A percentile compares a stretch with the other conserved stretches of the same genome.
Evolutionary conservation across 1,140 invertebrate species (phyloP).

Genomic region (Hyles vespertilio): DNA sequence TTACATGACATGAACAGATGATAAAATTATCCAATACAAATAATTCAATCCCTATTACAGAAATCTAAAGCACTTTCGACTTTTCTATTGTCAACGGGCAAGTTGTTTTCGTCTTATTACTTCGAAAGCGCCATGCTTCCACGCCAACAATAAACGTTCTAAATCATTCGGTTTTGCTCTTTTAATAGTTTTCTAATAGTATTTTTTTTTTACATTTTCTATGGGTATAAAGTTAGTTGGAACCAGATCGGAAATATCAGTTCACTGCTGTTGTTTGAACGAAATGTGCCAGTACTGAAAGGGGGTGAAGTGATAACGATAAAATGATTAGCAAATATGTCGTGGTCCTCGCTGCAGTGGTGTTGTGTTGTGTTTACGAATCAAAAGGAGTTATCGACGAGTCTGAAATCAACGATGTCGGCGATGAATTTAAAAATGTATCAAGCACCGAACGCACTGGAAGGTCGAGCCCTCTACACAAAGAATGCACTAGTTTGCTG

Average conservation of each 20-base stretch:
- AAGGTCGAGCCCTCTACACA: slow-evolving; percentile 39
- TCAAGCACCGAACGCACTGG: slow-evolving; percentile 43
- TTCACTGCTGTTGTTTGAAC: slow-evolving; percentile 25
- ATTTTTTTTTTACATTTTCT: slow-evolving; percentile 44
- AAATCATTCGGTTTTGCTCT: slow-evolving; percentile 38
- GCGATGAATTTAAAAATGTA: slow-evolving; percentile 31
- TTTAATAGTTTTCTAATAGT: slow-evolving; percentile 40
- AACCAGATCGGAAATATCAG: slow-evolving; percentile 39
- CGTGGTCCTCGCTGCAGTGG: slow-evolving; percentile 20
- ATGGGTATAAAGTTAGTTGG: slow-evolving; percentile 59
- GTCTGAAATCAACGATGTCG: slow-evolving; percentile 24
- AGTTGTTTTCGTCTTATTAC: slow-evolving; percentile 25
- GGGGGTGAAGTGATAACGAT: slow-evolving; percentile 25
- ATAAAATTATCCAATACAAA: slow-evolving; percentile 1
- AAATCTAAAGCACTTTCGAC: slow-evolving; percentile 31
- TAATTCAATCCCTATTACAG: slow-evolving; percentile 1
- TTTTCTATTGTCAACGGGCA: slow-evolving; percentile 34
- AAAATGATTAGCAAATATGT: slow-evolving; percentile 46
- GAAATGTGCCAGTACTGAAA: slow-evolving; percentile 37
- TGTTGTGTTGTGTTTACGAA: slow-evolving; percentile 33
- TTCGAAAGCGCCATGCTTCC: slow-evolving; percentile 50
- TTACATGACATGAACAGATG: too few relatives aligned
- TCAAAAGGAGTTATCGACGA: slow-evolving; percentile 29
- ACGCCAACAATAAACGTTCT: slow-evolving; percentile 39
- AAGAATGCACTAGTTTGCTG: slow-evolving; percentile 54